Percentiles rank a stretch among this genome's conserved stretches.
Evolutionary conservation across 2,888 invertebrate genomes (phyloP).

Genomic region (Pteria penguin): DNA sequence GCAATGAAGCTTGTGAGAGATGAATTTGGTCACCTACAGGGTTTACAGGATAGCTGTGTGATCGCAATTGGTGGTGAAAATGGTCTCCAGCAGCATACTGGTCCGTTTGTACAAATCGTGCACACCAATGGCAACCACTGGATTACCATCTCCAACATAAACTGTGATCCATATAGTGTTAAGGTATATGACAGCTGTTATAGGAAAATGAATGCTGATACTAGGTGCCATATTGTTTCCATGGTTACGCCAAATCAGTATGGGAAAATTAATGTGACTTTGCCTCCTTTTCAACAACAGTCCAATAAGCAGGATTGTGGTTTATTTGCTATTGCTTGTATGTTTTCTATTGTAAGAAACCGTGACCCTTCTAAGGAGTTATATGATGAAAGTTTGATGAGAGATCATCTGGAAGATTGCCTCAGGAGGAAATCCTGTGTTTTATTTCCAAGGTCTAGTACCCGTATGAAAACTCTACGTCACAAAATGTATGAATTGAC

Average conservation of each 20-base stretch:
- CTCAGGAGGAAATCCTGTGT: conserved; percentile 17
- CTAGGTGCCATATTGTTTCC: conserved; percentile 15
- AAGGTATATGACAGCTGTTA: conserved; percentile 53
- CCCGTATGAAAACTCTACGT: background rate
- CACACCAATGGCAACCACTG: conserved; percentile 51
- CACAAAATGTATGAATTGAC: conserved; percentile 1
- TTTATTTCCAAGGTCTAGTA: conserved; percentile 36
- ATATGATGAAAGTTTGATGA: conserved; percentile 45
- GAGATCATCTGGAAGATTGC: conserved; percentile 43
- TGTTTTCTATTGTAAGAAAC: conserved; percentile 44
- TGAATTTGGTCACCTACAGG: conserved; percentile 38
- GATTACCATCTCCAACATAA: conserved; percentile 48
- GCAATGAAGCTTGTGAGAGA: conserved; percentile 46
- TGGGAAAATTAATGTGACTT: conserved; percentile 34
- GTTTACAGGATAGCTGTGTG: conserved; percentile 49
- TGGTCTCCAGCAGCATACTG: conserved; percentile 20
- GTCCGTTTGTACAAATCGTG: conserved; percentile 50
- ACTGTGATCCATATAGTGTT: conserved; percentile 34
- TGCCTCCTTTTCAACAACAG: conserved; percentile 53
- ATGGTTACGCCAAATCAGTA: conserved; percentile 18
- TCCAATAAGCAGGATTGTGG: conserved; percentile 51
- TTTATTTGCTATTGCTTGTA: conserved; percentile 53
- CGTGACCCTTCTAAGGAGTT: conserved; percentile 47
- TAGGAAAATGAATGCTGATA: conserved; percentile 17
- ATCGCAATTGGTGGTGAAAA: conserved; percentile 20